A percentile compares a stretch with the other conserved stretches of the same genome.
Evolutionary conservation across 2,113 vertebrate species (phyloP).

Genomic region (Pelobates fuscus): DNA sequence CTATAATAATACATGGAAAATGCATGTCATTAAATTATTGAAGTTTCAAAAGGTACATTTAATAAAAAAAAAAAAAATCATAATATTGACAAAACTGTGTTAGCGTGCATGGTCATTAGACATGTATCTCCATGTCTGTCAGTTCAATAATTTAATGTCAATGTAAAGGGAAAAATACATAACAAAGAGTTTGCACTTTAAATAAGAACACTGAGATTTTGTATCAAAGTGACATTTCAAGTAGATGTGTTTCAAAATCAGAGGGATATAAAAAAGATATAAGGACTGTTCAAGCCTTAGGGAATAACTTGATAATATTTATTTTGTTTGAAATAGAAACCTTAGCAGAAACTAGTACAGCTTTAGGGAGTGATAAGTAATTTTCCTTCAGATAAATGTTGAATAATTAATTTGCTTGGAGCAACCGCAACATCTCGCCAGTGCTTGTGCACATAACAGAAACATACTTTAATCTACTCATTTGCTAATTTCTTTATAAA

Average conservation of each 20-base stretch:
- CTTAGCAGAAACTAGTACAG: conserved; percentile 25
- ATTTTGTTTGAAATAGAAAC: conserved; percentile 49
- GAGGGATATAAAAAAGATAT: conserved; percentile 4
- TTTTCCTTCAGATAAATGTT: conserved; percentile 49
- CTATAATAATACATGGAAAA: no score
- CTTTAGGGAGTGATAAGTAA: conserved; percentile 40
- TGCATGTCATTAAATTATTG: no score
- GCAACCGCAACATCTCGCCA: conserved; percentile 21
- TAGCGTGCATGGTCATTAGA: no score
- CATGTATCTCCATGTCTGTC: not conserved
- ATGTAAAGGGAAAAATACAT: no score
- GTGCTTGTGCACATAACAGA: conserved; percentile 16
- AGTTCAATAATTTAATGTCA: not conserved
- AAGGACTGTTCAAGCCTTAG: conserved; percentile 6
- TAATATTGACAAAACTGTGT: no score
- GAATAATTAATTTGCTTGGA: conserved; percentile 51
- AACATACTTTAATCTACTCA: conserved; percentile 13
- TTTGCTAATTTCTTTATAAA: conserved; percentile 2
- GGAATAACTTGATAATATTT: conserved; percentile 41
- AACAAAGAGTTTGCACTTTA: no score
- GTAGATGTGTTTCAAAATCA: conserved; percentile 9
- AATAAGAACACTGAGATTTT: not conserved
- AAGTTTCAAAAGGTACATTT: no score
- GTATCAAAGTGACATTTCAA: not conserved
- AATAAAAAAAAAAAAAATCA: no score